Base-by-base conservation (phyloP, 2,888 invertebrate genomes). In the Tridacna gigas region DNA sequence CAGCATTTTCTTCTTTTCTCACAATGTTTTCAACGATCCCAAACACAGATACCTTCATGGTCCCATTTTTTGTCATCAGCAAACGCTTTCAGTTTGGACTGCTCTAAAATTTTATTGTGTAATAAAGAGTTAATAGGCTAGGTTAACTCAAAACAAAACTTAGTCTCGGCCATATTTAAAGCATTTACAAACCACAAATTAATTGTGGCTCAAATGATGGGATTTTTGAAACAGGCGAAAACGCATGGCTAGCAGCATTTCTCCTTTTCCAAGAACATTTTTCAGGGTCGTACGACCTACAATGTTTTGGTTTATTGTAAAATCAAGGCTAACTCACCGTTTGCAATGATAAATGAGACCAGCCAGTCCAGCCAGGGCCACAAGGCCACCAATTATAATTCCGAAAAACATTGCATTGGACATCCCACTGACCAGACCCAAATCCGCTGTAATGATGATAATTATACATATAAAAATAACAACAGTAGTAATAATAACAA, bases 281-380 rank as follows among this genome's bases (percentile, higher is more conserved):
- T 18, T 60, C 9, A n/a, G 2, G 2, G 18, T 60, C n/a, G 20
- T n/a, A 20, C 9, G 9, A 18, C 60, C 1, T 18, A 60, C 1
- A 20, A 20, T 60, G 51, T 13, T 18, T 4, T 20, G 18, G 2
- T n/a, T 60, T n/a, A n/a, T 9, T 4, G 7, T 37, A 37, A 37
- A 37, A 37, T 37, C 37, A 4, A 37, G 3, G 1, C 13, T 63
- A 13, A 65, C 80, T 26, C 74, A 86, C 86, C 86, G 74, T 83
- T 86, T 86, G 45, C 86, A 83, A 48, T 82, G 80, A 66, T 86
- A 86, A 9, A 86, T 86, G 20, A 86, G 81, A 9, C 82, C 86
- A 18, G 51, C 80, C 15, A 86, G 69, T 7, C 69, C 86, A 60
- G 74, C 75, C 15, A 86, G 47, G 4, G 61, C 56, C 15, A 75